Percentiles rank a stretch among this genome's conserved stretches.
Conservation (phyloP, 2,113 vertebrate species). For the Syngnathus scovelli region DNA sequence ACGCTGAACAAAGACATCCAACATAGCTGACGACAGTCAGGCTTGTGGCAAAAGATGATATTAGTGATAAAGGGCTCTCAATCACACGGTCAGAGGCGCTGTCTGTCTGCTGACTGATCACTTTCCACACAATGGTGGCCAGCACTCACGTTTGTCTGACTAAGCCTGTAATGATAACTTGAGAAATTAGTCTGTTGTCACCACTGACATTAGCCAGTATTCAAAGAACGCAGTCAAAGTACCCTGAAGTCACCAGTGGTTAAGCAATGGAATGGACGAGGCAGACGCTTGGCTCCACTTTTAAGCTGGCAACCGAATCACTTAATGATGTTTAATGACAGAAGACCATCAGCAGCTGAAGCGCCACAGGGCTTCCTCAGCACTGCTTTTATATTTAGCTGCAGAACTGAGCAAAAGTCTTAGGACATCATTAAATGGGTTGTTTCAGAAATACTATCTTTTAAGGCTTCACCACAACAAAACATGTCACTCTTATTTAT, state of each 20-base stretch:
- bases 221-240: constrained; percentile 29
- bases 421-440: neutral
- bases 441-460: neutral
- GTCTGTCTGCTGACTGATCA: constrained; percentile 25
- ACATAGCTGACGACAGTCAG: constrained; percentile 13
- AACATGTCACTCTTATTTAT: neutral
- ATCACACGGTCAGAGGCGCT: constrained; percentile 23
- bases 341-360: constrained; percentile 26
- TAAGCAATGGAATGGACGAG: neutral
- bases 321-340: constrained; percentile 26
- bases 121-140: constrained; percentile 13
- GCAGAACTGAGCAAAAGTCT: neutral
- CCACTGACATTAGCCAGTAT: neutral
- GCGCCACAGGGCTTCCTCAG: constrained; percentile 28
- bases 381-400: neutral
- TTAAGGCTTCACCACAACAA: neutral
- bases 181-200: constrained; percentile 44
- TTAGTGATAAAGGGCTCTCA: constrained; percentile 12
- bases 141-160: constrained; percentile 40
- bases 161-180: constrained; percentile 1
- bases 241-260: constrained; percentile 6
- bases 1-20: constrained; percentile 33
- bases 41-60: constrained; percentile 30
- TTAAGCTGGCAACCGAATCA: constrained; percentile 14
- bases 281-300: constrained; percentile 18